Evolutionary conservation across 1,140 invertebrate genomes (phyloP), one percentile per base, ranked within the genome.

Genomic region (Andricus grossulariae): DNA sequence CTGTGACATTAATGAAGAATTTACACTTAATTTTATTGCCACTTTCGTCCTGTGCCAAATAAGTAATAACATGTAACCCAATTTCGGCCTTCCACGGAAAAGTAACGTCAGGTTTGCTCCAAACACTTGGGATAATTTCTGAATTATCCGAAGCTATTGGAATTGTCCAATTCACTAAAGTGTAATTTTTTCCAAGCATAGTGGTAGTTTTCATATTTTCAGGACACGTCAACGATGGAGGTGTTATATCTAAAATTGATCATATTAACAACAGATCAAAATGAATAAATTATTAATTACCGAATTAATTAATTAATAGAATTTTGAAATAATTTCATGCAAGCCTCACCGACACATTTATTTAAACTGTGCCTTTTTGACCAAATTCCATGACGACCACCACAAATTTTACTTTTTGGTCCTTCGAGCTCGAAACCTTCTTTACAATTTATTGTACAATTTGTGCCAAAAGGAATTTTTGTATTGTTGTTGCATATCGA

Each of bases 371-470:
- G 87, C 50, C 88, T 90, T 75, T 89, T 87, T 74, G 87, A 91
- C 93, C 94, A 94, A 75, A 83, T 83, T 10, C 89, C 93, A 82
- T 79, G 88, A 76, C 75, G 89, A 72, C 91, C 92, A 15, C 82
- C 85, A 75, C 94, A 94, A 5, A 81, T 85, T 81, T 91, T 90
- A 12, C 77, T 83, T 16, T 76, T 71, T 12, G 93, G 91, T 0
- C 94, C 94, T 50, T 88, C 82, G 0, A 94, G 79, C 55, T 88
- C 83, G 82, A 93, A 95, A 16, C 94, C 94, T 13, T 91, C 77
- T 39, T 92, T 83, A 83, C 94, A 95, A 3, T 82, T 82, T 49
- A 93, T 91, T 0, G 86, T 90, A 83, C 94, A 94, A 18, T 88
- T 90, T 52, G 92, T 92, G 3, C 92, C 92, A 82, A 92, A 94